Base-by-base conservation (phyloP, 2,888 invertebrate species). In the Harpalus rubripes region DNA sequence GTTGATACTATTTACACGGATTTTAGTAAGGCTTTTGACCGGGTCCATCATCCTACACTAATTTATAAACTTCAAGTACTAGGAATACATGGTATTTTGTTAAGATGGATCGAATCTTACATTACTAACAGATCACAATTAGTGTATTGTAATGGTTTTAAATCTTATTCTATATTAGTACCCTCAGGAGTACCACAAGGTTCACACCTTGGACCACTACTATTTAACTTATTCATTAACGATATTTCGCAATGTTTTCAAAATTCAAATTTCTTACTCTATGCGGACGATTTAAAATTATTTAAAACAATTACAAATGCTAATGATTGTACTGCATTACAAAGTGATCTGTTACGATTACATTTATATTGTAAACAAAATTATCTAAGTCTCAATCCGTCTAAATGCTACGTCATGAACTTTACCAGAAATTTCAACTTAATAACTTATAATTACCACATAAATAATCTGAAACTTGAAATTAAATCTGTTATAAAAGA, bases 21-120 rank as follows among this genome's bases (percentile, higher is more conserved):
- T 63, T 85, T 87, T 63, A 63, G 84, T 52, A 87, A 87, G 59
- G 87, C 86, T 1, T 88, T 87, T 86, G 87, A 87, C 85, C 85
- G 85, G 58, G 87, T 87, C 15, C 84, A 85, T 85, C 87, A 87
- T 63, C 44, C 59, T 10, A 56, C 86, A n/a, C 76, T 87, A 12
- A 39, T 87, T 16, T 7, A 74, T 26, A 86, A 87, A 72, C 79
- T 87, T 18, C 16, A 52, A 44, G 26, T 39, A 26, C 84, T 85
- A 68, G 87, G 86, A 10, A 68, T 87, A 6, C n/a, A 82, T 63
- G 86, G 86, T 8, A 22, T 52, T 22, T 80, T 87, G 15, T 65
- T 87, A 58, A 81, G 84, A 52, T 86, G 86, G 86, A 83, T 86
- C 7, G 63, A 41, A 79, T 87, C 87, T n/a, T 86, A 87, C 68